A percentile compares a stretch with the other conserved stretches of the same genome.
Evolutionary conservation across 2,113 vertebrate species (phyloP).

Genomic region (Crypturellus undulatus): DNA sequence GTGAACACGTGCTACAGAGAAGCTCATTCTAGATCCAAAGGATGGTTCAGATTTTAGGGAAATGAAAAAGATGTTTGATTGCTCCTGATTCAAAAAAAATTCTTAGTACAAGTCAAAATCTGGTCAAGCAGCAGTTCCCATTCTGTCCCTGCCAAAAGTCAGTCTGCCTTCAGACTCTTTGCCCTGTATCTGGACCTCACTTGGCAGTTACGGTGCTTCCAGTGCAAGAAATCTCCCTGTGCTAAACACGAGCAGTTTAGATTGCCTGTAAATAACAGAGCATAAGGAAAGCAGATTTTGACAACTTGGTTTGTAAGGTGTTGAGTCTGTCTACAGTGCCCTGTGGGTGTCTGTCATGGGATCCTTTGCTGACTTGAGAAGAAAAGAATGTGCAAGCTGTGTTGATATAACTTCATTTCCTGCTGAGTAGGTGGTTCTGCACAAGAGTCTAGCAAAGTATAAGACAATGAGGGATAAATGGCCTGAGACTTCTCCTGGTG

Average conservation of each 20-base stretch:
- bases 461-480: neutral
- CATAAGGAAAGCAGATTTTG: neutral
- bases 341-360: neutral
- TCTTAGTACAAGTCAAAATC: neutral
- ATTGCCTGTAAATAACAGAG: neutral
- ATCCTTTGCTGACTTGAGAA: neutral
- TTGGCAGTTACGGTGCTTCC: neutral
- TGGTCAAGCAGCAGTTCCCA: neutral
- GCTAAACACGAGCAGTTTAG: neutral
- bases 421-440: neutral
- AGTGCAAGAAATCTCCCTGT: neutral
- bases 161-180: accelerated
- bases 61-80: neutral
- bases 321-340: neutral
- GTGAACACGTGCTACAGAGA: neutral
- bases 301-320: neutral
- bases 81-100: neutral
- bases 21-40: neutral
- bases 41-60: neutral
- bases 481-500: neutral
- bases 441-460: neutral
- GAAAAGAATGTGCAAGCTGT: neutral
- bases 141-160: neutral
- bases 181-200: neutral
- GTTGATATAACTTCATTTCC: neutral